Base-by-base conservation (phyloP, 2,888 invertebrate genomes). In the Congeria kusceri region DNA sequence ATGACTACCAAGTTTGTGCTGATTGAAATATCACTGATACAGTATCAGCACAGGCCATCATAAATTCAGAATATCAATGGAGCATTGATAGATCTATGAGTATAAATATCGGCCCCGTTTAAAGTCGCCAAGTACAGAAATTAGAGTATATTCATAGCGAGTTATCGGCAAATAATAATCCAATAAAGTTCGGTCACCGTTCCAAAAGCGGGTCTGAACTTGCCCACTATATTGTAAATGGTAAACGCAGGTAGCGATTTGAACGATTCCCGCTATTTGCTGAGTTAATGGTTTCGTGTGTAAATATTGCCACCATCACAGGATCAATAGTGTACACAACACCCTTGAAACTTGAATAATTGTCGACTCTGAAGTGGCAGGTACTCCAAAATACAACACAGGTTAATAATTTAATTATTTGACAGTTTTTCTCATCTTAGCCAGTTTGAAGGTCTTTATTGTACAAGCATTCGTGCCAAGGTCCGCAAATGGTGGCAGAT, bases 241-340 rank as follows among this genome's bases (percentile, higher is more conserved):
- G 20, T 20, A 39, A 13, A 39, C 15, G 9, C 3, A 39, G 39
- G 39, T 39, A 11, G 39, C 39, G 15, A 39, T 39, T 13, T 39
- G 39, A 11, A 11, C 39, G 13, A 23, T 53, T 53, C 53, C 53
- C 53, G 53, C 53, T 53, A n/a, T 53, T 53, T 53, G 53, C 5
- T 2, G 53, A 53, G 53, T 53, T 11, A 53, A 53, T 23, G 20
- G 53, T 9, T 53, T 13, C 25, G 53, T 25, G 53, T 23, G 18
- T 59, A 68, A 68, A 68, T 68, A 59, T 49, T 68, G 58, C 49
- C 61, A 46, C 58, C 23, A 46, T 68, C 61, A 47, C 7, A 18
- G 47, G 20, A 47, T 58, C 44, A 67, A 58, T 44, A 57, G 15
- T 1, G 13, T 44, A 44, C 27, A 67, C 53, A 67, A 67, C 27